phyloP scores from a whole-genome alignment of 2,797 vertebrate genomes.

The Pseudochromis fuscus region DNA sequence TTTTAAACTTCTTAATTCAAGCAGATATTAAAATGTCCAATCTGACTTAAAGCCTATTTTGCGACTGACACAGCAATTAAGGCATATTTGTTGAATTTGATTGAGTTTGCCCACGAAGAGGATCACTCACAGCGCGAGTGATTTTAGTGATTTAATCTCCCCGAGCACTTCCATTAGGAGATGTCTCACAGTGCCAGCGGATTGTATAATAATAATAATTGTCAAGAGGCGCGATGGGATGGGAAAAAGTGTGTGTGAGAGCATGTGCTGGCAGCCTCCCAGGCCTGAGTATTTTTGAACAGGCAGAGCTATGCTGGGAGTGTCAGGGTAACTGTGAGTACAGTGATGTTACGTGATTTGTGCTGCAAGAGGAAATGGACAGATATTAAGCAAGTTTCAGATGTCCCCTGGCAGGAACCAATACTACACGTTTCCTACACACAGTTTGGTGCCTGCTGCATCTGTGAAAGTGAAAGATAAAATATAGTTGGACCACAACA shows the following conservation, averaged over 20 bases:
- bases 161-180: conserved; percentile 48
- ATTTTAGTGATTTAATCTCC: conserved; percentile 64
- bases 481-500: neutral
- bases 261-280: conserved; percentile 37
- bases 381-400: neutral
- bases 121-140: conserved; percentile 40
- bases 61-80: conserved; percentile 72
- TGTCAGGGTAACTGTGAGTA: conserved; percentile 44
- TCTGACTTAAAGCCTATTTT: conserved; percentile 62
- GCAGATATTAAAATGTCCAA: conserved; percentile 68
- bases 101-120: conserved; percentile 60
- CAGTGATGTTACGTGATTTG: conserved; percentile 33
- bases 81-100: conserved; percentile 68
- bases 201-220: conserved; percentile 50
- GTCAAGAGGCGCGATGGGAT: conserved; percentile 49
- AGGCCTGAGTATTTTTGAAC: conserved; percentile 58
- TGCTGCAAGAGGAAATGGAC: conserved; percentile 12
- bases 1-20: conserved; percentile 55
- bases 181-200: conserved; percentile 38
- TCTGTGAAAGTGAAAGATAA: conserved; percentile 24
- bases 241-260: conserved; percentile 41
- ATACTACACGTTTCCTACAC: neutral
- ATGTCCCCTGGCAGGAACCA: neutral
- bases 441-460: neutral
- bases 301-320: conserved; percentile 44